Conservation (phyloP, 2,113 vertebrate genomes). For the Cathartes aura region DNA sequence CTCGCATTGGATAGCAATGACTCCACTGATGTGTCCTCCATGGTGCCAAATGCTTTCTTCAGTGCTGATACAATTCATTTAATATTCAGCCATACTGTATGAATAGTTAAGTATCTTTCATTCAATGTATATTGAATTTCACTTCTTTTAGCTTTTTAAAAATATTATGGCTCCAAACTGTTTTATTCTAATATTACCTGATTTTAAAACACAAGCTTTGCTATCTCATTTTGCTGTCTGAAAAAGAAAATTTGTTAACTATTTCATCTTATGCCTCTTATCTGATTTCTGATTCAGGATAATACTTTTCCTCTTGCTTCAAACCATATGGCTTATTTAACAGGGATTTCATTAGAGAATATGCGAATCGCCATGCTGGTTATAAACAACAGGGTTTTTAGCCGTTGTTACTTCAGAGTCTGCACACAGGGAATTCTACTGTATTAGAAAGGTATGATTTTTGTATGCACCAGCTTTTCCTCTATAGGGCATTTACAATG, state of each 20-base stretch:
- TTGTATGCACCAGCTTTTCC: not conserved
- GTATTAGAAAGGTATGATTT: not conserved
- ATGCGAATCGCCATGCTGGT: not conserved
- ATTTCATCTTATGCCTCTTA: not conserved
- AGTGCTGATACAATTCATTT: not conserved
- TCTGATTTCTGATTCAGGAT: not conserved
- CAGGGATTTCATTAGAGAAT: not conserved
- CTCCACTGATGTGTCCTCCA: not conserved
- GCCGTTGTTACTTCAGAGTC: not conserved
- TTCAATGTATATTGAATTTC: not conserved
- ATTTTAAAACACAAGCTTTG: not conserved
- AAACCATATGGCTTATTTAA: conserved; percentile 18
- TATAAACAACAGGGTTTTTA: not conserved
- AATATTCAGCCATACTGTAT: not conserved
- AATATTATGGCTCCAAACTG: not conserved
- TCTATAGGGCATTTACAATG: not conserved
- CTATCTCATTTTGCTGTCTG: not conserved
- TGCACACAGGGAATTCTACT: not conserved
- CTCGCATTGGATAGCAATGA: not conserved
- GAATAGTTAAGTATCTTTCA: not conserved
- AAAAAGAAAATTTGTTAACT: not conserved
- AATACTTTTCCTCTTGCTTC: not conserved
- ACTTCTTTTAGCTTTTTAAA: not conserved
- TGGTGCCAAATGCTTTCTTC: not conserved
- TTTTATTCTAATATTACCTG: not conserved